Evolutionary conservation across 2,113 vertebrate species (phyloP).

Genomic region (Procavia capensis): DNA sequence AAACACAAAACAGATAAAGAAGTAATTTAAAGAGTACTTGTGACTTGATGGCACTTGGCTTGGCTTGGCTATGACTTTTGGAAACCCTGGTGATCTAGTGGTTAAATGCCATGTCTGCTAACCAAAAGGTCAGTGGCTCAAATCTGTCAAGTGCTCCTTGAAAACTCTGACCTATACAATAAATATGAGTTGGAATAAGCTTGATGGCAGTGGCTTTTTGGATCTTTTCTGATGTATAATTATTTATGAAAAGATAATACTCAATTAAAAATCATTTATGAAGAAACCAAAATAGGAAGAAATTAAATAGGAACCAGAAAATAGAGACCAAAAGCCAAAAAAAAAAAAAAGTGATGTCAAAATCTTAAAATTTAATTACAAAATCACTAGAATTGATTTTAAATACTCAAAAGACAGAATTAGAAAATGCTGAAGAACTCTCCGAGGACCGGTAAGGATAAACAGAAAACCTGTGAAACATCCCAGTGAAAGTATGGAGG

Average conservation of each 20-base stretch:
- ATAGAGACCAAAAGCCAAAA: too few species aligned
- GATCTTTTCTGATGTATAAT: too few species aligned
- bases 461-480: background rate
- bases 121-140: too few species aligned
- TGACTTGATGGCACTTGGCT: too few species aligned
- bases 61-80: too few species aligned
- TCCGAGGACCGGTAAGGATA: background rate
- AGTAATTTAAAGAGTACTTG: conserved; percentile 38
- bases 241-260: background rate
- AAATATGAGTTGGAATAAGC: too few species aligned
- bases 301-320: background rate
- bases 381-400: conserved; percentile 13
- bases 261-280: conserved; percentile 24
- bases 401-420: background rate
- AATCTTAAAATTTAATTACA: background rate
- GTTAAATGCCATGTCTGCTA: too few species aligned
- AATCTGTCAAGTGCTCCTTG: too few species aligned
- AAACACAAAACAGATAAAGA: conserved; percentile 28
- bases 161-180: too few species aligned
- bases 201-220: too few species aligned
- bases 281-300: background rate
- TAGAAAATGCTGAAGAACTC: background rate
- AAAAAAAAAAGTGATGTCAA: background rate
- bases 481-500: background rate
- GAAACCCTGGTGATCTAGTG: too few species aligned